These are phyloP conservation scores for Metellina segmentata DNA, from an alignment of 2,888 invertebrate genomes.

Conservation along the genomic window DNA sequence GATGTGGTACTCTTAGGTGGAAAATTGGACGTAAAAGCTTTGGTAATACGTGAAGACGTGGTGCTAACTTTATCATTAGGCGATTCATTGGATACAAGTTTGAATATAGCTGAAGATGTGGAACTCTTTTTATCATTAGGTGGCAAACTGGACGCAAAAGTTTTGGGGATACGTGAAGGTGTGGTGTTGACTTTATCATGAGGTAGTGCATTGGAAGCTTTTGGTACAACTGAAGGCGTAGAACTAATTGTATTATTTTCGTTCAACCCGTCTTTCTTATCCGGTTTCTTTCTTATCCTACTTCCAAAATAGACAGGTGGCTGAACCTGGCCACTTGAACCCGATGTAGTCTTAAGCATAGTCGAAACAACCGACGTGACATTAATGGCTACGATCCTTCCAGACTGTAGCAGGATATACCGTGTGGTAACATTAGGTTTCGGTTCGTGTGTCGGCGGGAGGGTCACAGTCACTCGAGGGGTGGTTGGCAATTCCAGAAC, in stretches of 20 bases:
- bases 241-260: not conserved
- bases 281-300: slow-evolving; percentile 36
- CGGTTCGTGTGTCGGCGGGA: not conserved
- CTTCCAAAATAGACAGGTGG: slow-evolving; percentile 39
- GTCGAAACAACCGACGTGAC: slow-evolving; percentile 48
- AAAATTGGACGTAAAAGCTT: not conserved
- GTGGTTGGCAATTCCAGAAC: slow-evolving; percentile 52
- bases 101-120: not conserved
- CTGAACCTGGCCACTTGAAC: not conserved
- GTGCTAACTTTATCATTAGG: not conserved
- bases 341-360: not conserved
- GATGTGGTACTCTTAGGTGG: not conserved
- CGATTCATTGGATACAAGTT: not conserved
- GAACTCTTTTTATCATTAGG: not conserved
- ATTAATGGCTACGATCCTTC: slow-evolving; percentile 63
- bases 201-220: not conserved
- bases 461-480: slow-evolving; percentile 9
- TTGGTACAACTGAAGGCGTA: not conserved
- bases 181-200: not conserved
- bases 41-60: not conserved
- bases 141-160: not conserved
- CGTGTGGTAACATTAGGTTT: slow-evolving; percentile 66
- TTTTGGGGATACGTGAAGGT: not conserved
- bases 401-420: slow-evolving; percentile 69
- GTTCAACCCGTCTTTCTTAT: not conserved